Conservation (phyloP, 2,888 invertebrate genomes). For the Caenorhabditis doughertyi region DNA sequence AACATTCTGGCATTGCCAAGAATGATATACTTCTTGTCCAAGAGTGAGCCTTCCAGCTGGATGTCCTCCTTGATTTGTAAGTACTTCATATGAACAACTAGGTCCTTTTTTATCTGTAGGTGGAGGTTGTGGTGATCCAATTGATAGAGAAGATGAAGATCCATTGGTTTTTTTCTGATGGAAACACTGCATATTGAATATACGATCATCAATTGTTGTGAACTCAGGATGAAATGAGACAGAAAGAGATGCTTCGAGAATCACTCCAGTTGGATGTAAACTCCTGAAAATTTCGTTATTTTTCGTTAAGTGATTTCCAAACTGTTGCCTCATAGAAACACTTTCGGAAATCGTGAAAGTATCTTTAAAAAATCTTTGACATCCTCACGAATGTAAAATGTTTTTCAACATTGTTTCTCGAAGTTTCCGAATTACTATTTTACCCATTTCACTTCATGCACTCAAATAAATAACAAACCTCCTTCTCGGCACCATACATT, state of each 20-base stretch:
- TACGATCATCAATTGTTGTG: conserved; percentile 75
- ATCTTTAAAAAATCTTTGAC: too few relatives aligned
- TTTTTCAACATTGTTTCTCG: too few relatives aligned
- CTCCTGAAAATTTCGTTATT: conserved; percentile 56
- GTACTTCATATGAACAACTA: conserved; percentile 63
- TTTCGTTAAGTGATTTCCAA: too few relatives aligned
- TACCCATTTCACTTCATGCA: neutral
- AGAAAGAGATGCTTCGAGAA: conserved; percentile 73
- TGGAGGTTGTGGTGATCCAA: conserved; percentile 56
- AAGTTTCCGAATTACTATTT: too few relatives aligned
- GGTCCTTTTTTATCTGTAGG: conserved; percentile 57
- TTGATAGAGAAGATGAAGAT: conserved; percentile 27
- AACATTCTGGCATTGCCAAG: conserved; percentile 75
- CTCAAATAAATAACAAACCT: conserved; percentile 61
- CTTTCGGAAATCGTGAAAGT: too few relatives aligned
- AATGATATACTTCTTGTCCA: conserved; percentile 73
- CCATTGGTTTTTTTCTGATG: conserved; percentile 67
- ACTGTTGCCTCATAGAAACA: too few relatives aligned
- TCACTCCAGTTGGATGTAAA: conserved; percentile 72
- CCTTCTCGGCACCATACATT: conserved; percentile 73
- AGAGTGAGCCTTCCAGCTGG: conserved; percentile 61
- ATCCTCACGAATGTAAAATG: too few relatives aligned
- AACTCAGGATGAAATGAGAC: conserved; percentile 79
- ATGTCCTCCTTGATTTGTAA: conserved; percentile 48
- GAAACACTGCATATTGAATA: conserved; percentile 76